Evolutionary conservation across 2,888 invertebrate species (phyloP).

Genomic region (Euproctis similis): DNA sequence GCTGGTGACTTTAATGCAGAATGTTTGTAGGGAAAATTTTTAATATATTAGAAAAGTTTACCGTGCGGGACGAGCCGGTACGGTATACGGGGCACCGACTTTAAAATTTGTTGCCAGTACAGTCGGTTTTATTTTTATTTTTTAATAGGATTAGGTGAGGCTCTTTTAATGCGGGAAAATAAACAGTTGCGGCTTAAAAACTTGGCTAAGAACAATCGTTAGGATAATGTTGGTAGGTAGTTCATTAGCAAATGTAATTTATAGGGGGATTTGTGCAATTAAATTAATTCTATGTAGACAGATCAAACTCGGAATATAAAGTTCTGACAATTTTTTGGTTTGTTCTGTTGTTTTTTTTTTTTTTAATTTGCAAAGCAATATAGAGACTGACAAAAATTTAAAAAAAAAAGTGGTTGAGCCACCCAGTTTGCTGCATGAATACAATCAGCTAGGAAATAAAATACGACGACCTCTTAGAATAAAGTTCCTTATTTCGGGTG

Average conservation of each 20-base stretch:
- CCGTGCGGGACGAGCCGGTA: conserved; percentile 29
- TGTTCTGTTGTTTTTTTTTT: too few relatives aligned
- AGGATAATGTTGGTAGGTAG: conserved; percentile 38
- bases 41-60: conserved; percentile 59
- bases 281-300: too few relatives aligned
- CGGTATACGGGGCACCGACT: conserved; percentile 34
- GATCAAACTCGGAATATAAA: too few relatives aligned
- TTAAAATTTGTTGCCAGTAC: conserved; percentile 48
- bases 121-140: conserved; percentile 40
- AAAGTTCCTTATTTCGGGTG: too few relatives aligned
- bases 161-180: conserved; percentile 38
- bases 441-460: too few relatives aligned
- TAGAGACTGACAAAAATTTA: too few relatives aligned
- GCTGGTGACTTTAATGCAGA: conserved; percentile 37
- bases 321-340: too few relatives aligned
- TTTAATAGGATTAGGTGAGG: conserved; percentile 43
- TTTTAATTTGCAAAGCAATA: too few relatives aligned
- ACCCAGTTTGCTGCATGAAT: too few relatives aligned
- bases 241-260: conserved; percentile 33
- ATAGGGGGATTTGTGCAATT: conserved; percentile 23
- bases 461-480: too few relatives aligned
- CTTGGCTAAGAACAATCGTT: conserved; percentile 42
- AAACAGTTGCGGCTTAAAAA: conserved; percentile 41
- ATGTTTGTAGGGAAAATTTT: conserved; percentile 47
- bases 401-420: too few relatives aligned